These are phyloP conservation scores for Pteromalus puparum DNA, from an alignment of 1,140 invertebrate species.

Conservation along the genomic window DNA sequence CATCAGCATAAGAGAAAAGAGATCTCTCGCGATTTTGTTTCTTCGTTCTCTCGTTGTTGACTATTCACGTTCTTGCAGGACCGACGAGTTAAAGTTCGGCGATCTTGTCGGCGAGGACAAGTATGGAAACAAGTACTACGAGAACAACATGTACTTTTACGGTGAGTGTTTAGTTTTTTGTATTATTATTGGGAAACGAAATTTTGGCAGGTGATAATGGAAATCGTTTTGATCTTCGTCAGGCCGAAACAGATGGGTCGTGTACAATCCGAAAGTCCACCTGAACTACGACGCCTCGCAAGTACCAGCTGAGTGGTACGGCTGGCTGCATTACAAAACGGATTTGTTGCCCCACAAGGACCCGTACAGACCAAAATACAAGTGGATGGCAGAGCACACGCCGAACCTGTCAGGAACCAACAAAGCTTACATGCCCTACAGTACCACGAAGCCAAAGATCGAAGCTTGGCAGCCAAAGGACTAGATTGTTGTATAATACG, in stretches of 20 bases:
- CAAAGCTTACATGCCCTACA: conserved; percentile 91
- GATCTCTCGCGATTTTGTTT: neutral
- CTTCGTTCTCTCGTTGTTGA: conserved; percentile 31
- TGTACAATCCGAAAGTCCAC: conserved; percentile 84
- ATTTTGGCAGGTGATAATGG: conserved; percentile 30
- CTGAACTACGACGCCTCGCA: conserved; percentile 96
- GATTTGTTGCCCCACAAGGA: conserved; percentile 79
- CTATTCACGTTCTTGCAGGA: conserved; percentile 75
- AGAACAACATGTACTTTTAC: conserved; percentile 93
- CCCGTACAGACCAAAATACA: conserved; percentile 84
- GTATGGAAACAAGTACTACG: conserved; percentile 97
- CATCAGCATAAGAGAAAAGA: neutral
- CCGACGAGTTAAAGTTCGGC: conserved; percentile 92
- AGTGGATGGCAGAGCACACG: conserved; percentile 90
- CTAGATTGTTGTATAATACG: conserved; percentile 42
- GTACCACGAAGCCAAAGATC: conserved; percentile 89
- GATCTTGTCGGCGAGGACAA: conserved; percentile 94
- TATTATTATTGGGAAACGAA: neutral
- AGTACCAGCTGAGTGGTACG: conserved; percentile 93
- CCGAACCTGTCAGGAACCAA: conserved; percentile 90
- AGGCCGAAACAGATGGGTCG: conserved; percentile 95
- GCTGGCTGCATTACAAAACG: conserved; percentile 90
- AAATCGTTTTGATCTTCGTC: neutral
- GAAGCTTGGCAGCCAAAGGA: conserved; percentile 86
- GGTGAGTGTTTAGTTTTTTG: conserved; percentile 71